Base-by-base conservation (phyloP, 2,113 vertebrate species). In the Ictidomys tridecemlineatus region DNA sequence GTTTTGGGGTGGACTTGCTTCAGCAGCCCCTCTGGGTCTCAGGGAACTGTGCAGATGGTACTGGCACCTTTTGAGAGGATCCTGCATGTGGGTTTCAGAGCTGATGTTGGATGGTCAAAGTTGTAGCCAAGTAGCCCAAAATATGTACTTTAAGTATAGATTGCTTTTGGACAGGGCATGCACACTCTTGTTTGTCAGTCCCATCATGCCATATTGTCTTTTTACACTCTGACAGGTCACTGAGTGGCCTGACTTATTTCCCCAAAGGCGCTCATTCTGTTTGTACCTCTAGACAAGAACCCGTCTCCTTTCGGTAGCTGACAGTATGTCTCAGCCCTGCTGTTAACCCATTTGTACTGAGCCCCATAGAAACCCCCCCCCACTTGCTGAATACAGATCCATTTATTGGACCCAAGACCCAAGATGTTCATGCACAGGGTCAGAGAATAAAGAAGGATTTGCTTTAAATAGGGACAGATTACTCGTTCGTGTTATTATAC, bases 401-500 rank as follows among this genome's bases (percentile, higher is more conserved):
- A 8, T 32, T 34, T 28, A 73, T 79, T 4, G 24, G 56, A 88
- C 14, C 58, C 56, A 84, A 79, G 86, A 82, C 16, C 61, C 1
- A 82, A 69, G 72, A 30, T 70, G 63, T 70, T 95, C 78, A 80
- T 37, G 45, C n/a, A 37, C 32, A 89, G 69, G 48, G 4, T 88
- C 53, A 56, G 67, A 86, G 70, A 42, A 72, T 82, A 30, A 92
- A 94, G 56, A n/a, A 72, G 73, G 42, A 17, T 70, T 89, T 80
- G 13, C 17, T 93, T 87, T 93, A 87, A 92, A 51, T 84, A 83
- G 73, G 91, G 34, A 95, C 73, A 63, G 65, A 51, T 69, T 95
- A 45, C 77, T 61, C 7, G 56, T 97, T 97, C 95, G 78, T 5
- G 39, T 96, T 97, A 97, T 98, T 90, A 96, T 97, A 98, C 48